Evolutionary conservation across 53 echinoderm and acorn worm genomes (phyloP), one percentile per base, ranked within the genome.

Genomic region (Temnopleurus reevesii): DNA sequence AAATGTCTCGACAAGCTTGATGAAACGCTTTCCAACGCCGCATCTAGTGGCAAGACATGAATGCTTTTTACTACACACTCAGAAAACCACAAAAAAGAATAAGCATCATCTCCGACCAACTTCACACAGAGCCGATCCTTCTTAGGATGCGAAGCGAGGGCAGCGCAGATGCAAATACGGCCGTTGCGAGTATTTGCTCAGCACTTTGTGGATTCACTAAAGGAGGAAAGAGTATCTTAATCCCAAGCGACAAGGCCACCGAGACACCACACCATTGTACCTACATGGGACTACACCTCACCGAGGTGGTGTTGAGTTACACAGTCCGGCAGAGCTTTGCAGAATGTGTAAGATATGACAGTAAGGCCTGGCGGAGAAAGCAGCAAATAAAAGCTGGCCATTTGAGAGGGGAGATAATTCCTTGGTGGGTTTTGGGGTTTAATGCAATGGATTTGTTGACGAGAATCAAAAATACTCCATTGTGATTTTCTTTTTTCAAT

Each of bases 161-260:
- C 71, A 41, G 38, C 41, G 5, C 41, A 43, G 71, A 43, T 71
- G 71, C 71, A 43, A 71, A 71, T 41, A 71, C 41, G 71, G 71
- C 41, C 41, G 23, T 41, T 41, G 8, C 41, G 23, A 41, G 71
- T 71, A 71, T 71, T 71, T 71, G 41, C 71, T 41, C n/a, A 71
- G 71, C 71, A 71, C 71, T 71, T 41, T 41, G 19, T n/a, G 71
- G 41, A 71, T 71, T 10, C 41, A 71, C 71, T n/a, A 71, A 71
- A 71, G 21, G 71, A 56, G n/a, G 56, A 28, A 31, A 4, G 41
- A 21, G 21, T 41, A 43, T 71, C 71, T 19, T 38, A 71, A 71
- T 71, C 71, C 41, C 71, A 8, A 19, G 71, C 23, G 71, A 71
- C 71, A 36, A 7, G 21, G 1, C 71, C 21, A 36, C 8, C 36